These are phyloP conservation scores for Pogonophryne albipinna DNA, from an alignment of 2,797 vertebrate genomes.

Conservation along the genomic window DNA sequence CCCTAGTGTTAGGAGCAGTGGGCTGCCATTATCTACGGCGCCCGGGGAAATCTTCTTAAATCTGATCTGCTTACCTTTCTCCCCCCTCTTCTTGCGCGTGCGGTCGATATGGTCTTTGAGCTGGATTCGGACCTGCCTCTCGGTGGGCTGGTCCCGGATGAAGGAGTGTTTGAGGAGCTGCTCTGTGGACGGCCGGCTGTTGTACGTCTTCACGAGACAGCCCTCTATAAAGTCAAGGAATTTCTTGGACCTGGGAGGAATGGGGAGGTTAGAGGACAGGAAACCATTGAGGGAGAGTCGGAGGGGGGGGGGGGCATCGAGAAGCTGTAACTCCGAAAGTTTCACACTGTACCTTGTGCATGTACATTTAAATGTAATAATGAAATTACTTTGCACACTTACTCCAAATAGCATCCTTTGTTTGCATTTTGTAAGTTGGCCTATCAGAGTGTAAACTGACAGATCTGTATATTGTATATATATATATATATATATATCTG, in stretches of 20 bases:
- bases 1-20: no score
- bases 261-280: conserved; percentile 41
- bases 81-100: conserved; percentile 92
- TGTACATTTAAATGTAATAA: no score
- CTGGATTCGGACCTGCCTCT: conserved; percentile 95
- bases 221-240: conserved; percentile 96
- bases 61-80: conserved; percentile 86
- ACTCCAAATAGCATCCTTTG: no score
- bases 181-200: conserved; percentile 92
- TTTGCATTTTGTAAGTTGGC: no score
- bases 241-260: conserved; percentile 89
- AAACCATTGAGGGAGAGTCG: conserved; percentile 27
- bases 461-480: no score
- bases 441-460: no score
- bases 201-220: conserved; percentile 94
- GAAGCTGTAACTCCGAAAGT: conserved; percentile 4
- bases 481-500: no score
- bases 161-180: conserved; percentile 95
- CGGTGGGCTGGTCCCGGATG: conserved; percentile 94
- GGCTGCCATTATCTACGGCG: no score
- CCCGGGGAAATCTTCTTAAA: no score
- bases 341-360: no score
- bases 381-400: no score
- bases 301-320: conserved; percentile 5
- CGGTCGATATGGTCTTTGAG: conserved; percentile 96